phyloP scores from a whole-genome alignment of 2,797 vertebrate genomes.

The Phoxinus dragarum region DNA sequence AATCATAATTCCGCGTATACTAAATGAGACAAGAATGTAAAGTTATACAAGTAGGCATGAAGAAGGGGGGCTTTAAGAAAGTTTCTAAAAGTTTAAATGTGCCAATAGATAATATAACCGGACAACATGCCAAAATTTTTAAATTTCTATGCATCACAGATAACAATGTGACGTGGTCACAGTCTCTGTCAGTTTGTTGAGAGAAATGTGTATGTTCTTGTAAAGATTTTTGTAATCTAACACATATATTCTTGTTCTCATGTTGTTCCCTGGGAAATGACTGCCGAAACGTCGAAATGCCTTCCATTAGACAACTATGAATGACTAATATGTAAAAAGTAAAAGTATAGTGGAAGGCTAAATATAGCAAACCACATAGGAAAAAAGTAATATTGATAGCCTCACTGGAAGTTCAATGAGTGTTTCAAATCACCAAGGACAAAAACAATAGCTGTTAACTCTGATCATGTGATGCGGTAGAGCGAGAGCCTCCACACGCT shows the following conservation, averaged over 20 bases:
- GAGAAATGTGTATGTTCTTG: not conserved
- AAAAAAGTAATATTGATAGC: constrained; percentile 9
- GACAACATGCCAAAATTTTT: not conserved
- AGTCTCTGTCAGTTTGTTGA: not conserved
- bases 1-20: not conserved
- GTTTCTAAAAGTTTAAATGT: not conserved
- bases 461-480: constrained; percentile 22
- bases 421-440: constrained; percentile 51
- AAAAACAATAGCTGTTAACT: constrained; percentile 37
- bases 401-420: constrained; percentile 13
- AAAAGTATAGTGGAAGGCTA: constrained; percentile 23
- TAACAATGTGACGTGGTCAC: not conserved
- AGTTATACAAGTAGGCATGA: not conserved
- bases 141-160: not conserved
- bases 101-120: not conserved
- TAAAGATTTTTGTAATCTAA: constrained; percentile 18
- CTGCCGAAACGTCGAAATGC: not conserved
- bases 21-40: too few relatives aligned
- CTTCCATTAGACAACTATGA: constrained; percentile 26
- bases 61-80: not conserved
- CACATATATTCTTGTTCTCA: constrained; percentile 39
- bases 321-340: constrained; percentile 41
- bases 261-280: not conserved
- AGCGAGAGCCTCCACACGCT: constrained; percentile 14
- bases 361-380: constrained; percentile 45